phyloP scores from a whole-genome alignment of 2,113 vertebrate species.

The Zosterops borbonicus region DNA sequence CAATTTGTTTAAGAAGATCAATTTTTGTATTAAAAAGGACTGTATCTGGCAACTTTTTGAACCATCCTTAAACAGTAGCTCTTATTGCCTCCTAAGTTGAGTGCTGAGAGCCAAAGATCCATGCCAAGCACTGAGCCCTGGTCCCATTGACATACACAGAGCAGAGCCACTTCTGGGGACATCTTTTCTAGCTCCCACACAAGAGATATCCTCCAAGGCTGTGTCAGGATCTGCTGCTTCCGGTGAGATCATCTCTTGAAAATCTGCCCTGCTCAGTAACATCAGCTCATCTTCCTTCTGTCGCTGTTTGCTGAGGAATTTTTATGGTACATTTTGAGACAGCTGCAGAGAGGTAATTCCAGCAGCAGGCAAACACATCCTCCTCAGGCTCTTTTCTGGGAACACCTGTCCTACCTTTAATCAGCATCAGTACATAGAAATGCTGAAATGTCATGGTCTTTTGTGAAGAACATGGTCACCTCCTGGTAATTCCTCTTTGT shows the following conservation, averaged over 20 bases:
- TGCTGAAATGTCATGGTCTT: not conserved
- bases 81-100: not conserved
- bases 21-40: not conserved
- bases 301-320: not conserved
- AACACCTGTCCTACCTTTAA: not conserved
- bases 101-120: not conserved
- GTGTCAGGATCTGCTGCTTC: not conserved
- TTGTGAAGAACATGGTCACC: not conserved
- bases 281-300: not conserved
- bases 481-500: not conserved
- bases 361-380: not conserved
- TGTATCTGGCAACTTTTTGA: not conserved
- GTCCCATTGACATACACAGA: not conserved
- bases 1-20: not conserved
- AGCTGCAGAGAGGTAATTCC: not conserved
- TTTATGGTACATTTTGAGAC: not conserved
- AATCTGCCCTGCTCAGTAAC: not conserved
- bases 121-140: fast-evolving
- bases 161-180: not conserved
- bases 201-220: not conserved
- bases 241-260: not conserved
- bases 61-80: not conserved
- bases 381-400: not conserved
- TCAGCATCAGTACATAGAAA: not conserved
- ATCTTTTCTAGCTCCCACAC: not conserved